Evolutionary conservation across 2,888 invertebrate genomes (phyloP), one percentile per base, ranked within the genome.

Genomic region (Agonum fuliginosum): DNA sequence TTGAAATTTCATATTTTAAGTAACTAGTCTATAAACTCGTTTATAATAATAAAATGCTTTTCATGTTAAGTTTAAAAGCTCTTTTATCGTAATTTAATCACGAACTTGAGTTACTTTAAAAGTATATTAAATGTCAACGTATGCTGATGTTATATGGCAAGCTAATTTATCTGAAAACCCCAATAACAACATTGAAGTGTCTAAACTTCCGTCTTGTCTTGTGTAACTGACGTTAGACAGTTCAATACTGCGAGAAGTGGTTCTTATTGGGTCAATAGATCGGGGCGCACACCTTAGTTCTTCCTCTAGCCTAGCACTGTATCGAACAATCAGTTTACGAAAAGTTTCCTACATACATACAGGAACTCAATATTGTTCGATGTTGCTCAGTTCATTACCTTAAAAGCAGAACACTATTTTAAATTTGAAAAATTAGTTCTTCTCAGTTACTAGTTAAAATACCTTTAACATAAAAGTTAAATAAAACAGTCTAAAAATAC

Each of bases 261-360:
- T 62, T 37, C 30, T 37, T 34, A 62, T 34, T 62, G 34, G 62
- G 62, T 62, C 34, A 62, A 34, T 62, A 62, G 62, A 58, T 58
- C 14, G 27, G 12, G 8, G 27, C 12, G 30, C 58, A 27, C 27
- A 58, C 30, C 58, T 58, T 58, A 30, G 2, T 58, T 24, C 14
- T 48, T 3, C 48, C 6, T 27, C 58, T 34, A 6, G 34, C n/a
- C 20, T 4, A 48, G n/a, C 14, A 34, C n/a, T 5, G 24, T 6
- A 14, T 30, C 30, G 17, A 58, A 58, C 54, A 58, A 24, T 24
- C 54, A 58, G 4, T 4, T 58, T 8, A 24, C 46, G 2, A 46
- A 46, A 6, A 46, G 5, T 46, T 6, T 2, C 14, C 48, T 10
- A 3, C 4, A 48, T 20, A 4, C 10, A 8, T 10, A 34, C 34